Conservation (phyloP, 2,113 vertebrate genomes). For the Ellobius talpinus region DNA sequence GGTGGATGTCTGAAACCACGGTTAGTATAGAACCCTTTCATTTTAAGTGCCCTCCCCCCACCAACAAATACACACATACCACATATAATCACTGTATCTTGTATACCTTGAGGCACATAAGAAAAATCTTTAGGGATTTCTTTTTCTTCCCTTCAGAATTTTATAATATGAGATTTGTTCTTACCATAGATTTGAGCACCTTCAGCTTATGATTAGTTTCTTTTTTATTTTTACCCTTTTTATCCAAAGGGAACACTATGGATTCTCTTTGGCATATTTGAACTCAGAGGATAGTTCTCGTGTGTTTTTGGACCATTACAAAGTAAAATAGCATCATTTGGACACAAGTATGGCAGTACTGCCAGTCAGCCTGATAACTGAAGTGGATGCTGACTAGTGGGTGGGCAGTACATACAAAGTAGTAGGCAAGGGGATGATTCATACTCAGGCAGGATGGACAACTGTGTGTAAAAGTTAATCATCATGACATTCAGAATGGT, state of each 20-base stretch:
- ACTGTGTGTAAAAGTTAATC: not conserved
- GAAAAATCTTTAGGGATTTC: not conserved
- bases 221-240: not conserved
- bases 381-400: not conserved
- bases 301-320: not conserved
- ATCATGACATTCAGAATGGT: not conserved
- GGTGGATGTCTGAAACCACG: not conserved
- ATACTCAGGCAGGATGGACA: not conserved
- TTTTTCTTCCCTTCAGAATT: not conserved
- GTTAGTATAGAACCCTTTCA: not conserved
- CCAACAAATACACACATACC: not conserved
- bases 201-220: not conserved
- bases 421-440: not conserved
- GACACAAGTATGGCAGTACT: not conserved
- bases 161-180: not conserved
- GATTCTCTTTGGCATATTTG: not conserved
- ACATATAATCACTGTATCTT: not conserved
- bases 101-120: not conserved
- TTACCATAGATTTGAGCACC: not conserved
- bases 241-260: not conserved
- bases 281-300: not conserved
- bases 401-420: not conserved
- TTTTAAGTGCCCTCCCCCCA: accelerated
- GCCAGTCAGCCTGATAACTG: not conserved
- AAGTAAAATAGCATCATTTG: not conserved